Conservation (phyloP, 2,888 invertebrate genomes). For the Tachystola acroxantha region DNA sequence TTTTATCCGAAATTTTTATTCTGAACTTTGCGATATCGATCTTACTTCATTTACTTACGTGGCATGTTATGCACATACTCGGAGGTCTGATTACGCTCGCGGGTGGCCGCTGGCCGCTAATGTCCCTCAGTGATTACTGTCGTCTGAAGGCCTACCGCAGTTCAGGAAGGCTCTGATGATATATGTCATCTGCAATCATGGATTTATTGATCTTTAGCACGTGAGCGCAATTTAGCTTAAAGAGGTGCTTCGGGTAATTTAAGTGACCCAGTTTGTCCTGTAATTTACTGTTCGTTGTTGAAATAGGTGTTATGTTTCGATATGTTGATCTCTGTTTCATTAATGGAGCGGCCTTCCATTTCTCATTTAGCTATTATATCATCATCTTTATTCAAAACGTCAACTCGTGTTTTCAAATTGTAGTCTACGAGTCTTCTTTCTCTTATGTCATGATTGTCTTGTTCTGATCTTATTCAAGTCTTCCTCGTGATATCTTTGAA, state of each 20-base stretch:
- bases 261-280: neutral
- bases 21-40: slow-evolving; percentile 1
- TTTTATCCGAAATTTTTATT: too few relatives aligned
- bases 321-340: too few relatives aligned
- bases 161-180: slow-evolving; percentile 3
- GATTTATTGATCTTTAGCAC: slow-evolving; percentile 4
- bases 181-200: slow-evolving; percentile 1
- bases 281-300: too few relatives aligned
- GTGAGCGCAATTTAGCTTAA: neutral
- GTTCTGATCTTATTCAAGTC: too few relatives aligned
- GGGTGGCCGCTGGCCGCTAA: slow-evolving; percentile 8
- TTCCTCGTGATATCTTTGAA: too few relatives aligned
- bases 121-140: slow-evolving; percentile 7
- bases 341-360: too few relatives aligned
- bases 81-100: slow-evolving; percentile 5
- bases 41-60: neutral
- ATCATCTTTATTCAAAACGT: too few relatives aligned
- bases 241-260: neutral
- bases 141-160: slow-evolving; percentile 4
- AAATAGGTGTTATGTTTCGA: too few relatives aligned
- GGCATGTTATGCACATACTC: neutral
- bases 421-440: too few relatives aligned
- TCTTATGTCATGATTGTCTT: too few relatives aligned
- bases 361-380: too few relatives aligned
- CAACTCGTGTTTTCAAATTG: too few relatives aligned